These are phyloP conservation scores for Sesia bembeciformis DNA, from an alignment of 2,888 invertebrate genomes.

Conservation along the genomic window DNA sequence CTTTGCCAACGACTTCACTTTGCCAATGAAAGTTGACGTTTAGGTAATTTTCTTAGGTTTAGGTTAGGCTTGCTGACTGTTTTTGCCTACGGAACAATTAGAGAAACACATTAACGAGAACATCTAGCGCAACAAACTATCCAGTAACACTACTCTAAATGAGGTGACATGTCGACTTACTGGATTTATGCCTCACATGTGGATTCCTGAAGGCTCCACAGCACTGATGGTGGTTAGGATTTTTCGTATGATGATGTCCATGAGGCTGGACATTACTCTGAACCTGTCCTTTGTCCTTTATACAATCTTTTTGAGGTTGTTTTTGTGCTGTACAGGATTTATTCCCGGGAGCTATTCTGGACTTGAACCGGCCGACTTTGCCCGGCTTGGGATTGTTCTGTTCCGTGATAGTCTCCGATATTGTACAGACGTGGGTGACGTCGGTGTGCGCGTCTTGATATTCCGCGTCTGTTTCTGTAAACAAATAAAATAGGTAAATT, in stretches of 20 bases:
- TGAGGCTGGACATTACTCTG: conserved; percentile 43
- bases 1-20: too few relatives aligned
- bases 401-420: conserved; percentile 28
- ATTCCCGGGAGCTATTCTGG: conserved; percentile 52
- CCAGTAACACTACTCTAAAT: conserved; percentile 25
- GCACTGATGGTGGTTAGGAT: conserved; percentile 64
- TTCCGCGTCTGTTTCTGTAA: conserved; percentile 55
- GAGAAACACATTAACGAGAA: too few relatives aligned
- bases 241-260: conserved; percentile 59
- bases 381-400: conserved; percentile 37
- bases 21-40: too few relatives aligned
- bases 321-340: conserved; percentile 35
- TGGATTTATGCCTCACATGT: conserved; percentile 59
- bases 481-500: not conserved
- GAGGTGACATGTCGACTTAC: conserved; percentile 51
- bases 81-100: too few relatives aligned
- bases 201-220: conserved; percentile 69
- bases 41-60: too few relatives aligned
- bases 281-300: conserved; percentile 20
- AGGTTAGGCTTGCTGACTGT: too few relatives aligned
- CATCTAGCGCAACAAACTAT: too few relatives aligned
- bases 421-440: conserved; percentile 29
- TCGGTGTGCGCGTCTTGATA: conserved; percentile 51
- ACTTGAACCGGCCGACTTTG: conserved; percentile 52
- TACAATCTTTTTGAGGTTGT: conserved; percentile 28